Evolutionary conservation across 53 echinoderm and acorn worm species (phyloP), one percentile per base, ranked within the genome.

Genomic region (Apostichopus leukothele): DNA sequence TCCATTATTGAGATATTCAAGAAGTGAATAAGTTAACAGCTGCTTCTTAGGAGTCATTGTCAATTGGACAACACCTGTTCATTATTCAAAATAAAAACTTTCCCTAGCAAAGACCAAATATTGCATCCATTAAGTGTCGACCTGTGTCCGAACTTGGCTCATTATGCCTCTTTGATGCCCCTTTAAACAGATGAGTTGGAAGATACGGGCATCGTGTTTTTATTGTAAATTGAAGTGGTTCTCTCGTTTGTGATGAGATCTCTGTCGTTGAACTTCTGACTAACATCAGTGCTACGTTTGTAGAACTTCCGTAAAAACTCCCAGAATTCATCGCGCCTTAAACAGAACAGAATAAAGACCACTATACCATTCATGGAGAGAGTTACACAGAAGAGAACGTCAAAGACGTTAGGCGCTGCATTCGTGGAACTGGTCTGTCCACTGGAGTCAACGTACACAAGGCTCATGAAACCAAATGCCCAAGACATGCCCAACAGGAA

Each of bases 321-420:
- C 85, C 85, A 85, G 18, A 85, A 85, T 67, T 85, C 85, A n/a
- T 85, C 85, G 1, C 85, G 85, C 21, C 85, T 59, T 5, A 85
- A n/a, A 27, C 85, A 85, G 51, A 85, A 85, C 23, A 85, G 85
- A 20, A 85, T 50, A 50, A 85, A 85, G 0, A 85, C 85, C 50
- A 85, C 61, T 39, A 85, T 85, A 1, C 85, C 85, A 13, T 85
- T 85, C 85, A 85, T 85, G 3, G 85, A 85, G 11, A 85, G 50
- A 63, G 85, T 85, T 67, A 85, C 67, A 85, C 85, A 85, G 61
- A 85, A 85, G 1, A 85, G 85, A 9, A 85, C 68, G 12, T 85
- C 85, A 50, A 85, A 85, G 10, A 85, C 60, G 68, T 85, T 85
- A 9, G 68, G 66, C 9, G 67, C 67, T 25, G 18, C 85, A 16